phyloP scores from a whole-genome alignment of 2,888 invertebrate genomes.

The Campopleginae sp. region DNA sequence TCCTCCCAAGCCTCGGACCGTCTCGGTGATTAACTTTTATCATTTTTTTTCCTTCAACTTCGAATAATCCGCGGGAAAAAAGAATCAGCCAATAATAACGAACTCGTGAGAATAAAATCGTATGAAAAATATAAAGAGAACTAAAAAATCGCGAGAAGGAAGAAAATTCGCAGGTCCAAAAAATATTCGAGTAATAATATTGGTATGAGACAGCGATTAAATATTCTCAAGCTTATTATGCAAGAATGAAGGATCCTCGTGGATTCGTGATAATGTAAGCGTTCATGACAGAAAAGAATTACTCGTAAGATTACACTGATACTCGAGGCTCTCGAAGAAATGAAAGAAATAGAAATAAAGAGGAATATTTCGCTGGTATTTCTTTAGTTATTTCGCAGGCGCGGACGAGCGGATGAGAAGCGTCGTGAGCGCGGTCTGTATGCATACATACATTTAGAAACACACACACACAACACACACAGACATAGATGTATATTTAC shows the following conservation, averaged over 20 bases:
- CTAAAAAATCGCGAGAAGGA: too few relatives aligned
- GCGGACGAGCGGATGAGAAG: constrained; percentile 47
- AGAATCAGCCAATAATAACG: too few relatives aligned
- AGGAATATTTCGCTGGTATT: constrained; percentile 47
- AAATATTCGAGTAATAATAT: too few relatives aligned
- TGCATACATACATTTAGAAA: constrained; percentile 12
- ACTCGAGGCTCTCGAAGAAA: constrained; percentile 1
- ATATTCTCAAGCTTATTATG: not conserved
- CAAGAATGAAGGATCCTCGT: not conserved
- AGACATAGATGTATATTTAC: not conserved
- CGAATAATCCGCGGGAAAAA: too few relatives aligned
- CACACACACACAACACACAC: not conserved
- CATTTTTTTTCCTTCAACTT: too few relatives aligned
- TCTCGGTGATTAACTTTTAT: too few relatives aligned
- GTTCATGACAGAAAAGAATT: constrained; percentile 37
- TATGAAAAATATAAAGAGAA: too few relatives aligned
- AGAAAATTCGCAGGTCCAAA: too few relatives aligned
- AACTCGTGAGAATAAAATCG: too few relatives aligned
- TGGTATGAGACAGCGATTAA: too few relatives aligned
- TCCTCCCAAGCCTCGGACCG: too few relatives aligned
- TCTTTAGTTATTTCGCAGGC: constrained; percentile 55
- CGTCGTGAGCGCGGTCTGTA: constrained; percentile 50
- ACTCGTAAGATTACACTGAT: constrained; percentile 48
- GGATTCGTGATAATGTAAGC: constrained; percentile 27
- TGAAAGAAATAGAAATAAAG: constrained; percentile 6